Base-by-base conservation (phyloP, 2,888 invertebrate genomes). In the Pseudoips prasinana region DNA sequence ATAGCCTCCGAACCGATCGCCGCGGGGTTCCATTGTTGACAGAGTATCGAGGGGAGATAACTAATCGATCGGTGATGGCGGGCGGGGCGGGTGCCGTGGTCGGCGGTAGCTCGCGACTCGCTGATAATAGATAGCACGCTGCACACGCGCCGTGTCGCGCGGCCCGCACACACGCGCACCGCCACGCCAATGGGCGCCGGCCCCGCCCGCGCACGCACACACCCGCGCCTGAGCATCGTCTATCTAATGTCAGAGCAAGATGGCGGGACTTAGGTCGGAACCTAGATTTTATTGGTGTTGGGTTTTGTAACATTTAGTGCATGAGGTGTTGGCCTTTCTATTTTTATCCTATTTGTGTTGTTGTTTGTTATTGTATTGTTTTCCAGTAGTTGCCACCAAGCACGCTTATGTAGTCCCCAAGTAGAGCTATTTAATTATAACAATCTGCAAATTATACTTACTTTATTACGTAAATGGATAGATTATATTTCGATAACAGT, bases 211-310 rank as follows among this genome's bases (percentile, higher is more conserved):
- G 19, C 30, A 22, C 29, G 17, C 24, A 20, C 34, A 7, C 17
- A 10, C 14, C 33, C 46, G 45, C 42, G 53, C 45, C 47, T 47
- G 38, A 33, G 26, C 42, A 30, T 28, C 27, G 18, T n/a, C 26
- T 42, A 50, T 52, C 46, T 47, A 20, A 32, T 41, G 33, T 53
- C 50, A 36, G 34, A 46, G 53, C 64, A 68, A 68, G 56, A 68
- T 68, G 66, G 68, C 66, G 66, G 29, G 38, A 18, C 25, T 14
- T 5, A 8, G 1, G 7, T 20, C 20, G 5, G 8, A 10, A 11
- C 10, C 8, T 10, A 8, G 4, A 18, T 7, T 1, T 22, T 1
- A 24, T 31, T 26, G 48, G 39, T 45, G 73, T 67, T 68, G 77
- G 77, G 66, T 69, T 65, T 10, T 32, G 27, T 29, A 35, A 40